Conservation (phyloP, 1,140 invertebrate genomes). For the Lerema accius region DNA sequence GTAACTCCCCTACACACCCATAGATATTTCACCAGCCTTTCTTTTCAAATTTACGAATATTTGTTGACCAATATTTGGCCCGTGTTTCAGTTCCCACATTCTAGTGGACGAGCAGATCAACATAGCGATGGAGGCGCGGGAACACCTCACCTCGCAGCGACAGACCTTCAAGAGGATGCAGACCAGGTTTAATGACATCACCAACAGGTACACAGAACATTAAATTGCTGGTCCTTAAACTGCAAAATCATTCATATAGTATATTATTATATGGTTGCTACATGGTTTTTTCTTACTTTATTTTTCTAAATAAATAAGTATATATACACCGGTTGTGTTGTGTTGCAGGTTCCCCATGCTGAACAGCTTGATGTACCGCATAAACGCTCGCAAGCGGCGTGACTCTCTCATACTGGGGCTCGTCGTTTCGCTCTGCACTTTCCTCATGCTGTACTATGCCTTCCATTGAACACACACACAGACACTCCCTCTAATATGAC, state of each 20-base stretch:
- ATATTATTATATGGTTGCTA: no score
- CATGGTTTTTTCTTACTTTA: no score
- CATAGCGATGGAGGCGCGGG: slow-evolving; percentile 97
- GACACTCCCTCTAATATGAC: no score
- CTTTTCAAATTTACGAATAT: no score
- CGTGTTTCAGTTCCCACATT: slow-evolving; percentile 90
- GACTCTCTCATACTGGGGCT: slow-evolving; percentile 95
- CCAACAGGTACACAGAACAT: slow-evolving; percentile 89
- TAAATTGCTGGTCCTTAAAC: no score
- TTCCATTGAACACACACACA: slow-evolving; percentile 84
- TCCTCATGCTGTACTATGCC: slow-evolving; percentile 92
- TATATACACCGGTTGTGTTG: no score
- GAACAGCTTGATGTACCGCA: slow-evolving; percentile 95
- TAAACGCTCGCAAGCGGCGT: slow-evolving; percentile 95
- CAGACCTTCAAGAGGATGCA: slow-evolving; percentile 95
- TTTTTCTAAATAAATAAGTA: no score
- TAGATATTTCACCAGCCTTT: no score
- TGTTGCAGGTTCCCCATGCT: slow-evolving; percentile 88
- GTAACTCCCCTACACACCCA: no score
- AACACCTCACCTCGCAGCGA: slow-evolving; percentile 94
- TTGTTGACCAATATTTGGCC: no score
- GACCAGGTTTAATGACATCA: slow-evolving; percentile 95
- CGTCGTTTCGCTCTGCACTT: slow-evolving; percentile 93
- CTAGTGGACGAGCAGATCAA: slow-evolving; percentile 98
- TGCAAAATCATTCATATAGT: no score